phyloP scores from a whole-genome alignment of 2,113 vertebrate genomes.

The Serilophus lunatus region DNA sequence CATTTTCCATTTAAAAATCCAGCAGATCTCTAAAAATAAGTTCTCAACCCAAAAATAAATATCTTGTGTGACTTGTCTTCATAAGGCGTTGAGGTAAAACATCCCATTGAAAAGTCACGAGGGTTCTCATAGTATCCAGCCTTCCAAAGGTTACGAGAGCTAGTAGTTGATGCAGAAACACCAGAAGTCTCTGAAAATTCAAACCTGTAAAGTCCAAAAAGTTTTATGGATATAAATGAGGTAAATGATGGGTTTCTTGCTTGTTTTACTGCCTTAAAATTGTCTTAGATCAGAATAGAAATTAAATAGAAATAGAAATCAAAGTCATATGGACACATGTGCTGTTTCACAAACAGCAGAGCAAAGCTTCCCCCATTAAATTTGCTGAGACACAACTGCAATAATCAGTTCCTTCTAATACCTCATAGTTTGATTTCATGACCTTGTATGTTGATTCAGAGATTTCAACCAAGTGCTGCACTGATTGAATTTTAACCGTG shows the following conservation, averaged over 20 bases:
- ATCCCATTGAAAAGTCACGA: neutral
- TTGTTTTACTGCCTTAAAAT: neutral
- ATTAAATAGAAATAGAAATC: neutral
- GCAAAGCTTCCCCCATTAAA: neutral
- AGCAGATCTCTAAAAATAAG: neutral
- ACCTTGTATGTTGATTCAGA: neutral
- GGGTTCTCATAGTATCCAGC: accelerated
- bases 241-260: neutral
- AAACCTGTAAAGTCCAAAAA: neutral
- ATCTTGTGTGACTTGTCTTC: neutral
- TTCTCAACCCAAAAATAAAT: neutral
- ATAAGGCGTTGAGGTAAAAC: neutral
- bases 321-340: accelerated
- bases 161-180: neutral
- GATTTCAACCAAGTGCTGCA: neutral
- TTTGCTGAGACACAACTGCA: neutral
- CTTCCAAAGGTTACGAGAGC: neutral
- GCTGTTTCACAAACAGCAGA: neutral
- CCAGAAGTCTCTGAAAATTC: accelerated
- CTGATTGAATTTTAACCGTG: neutral
- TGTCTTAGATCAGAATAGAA: neutral
- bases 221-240: accelerated
- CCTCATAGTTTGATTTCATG: neutral
- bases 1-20: neutral
- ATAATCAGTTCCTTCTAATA: neutral